Base-by-base conservation (phyloP, 2,888 invertebrate species). In the Agelastica alni region DNA sequence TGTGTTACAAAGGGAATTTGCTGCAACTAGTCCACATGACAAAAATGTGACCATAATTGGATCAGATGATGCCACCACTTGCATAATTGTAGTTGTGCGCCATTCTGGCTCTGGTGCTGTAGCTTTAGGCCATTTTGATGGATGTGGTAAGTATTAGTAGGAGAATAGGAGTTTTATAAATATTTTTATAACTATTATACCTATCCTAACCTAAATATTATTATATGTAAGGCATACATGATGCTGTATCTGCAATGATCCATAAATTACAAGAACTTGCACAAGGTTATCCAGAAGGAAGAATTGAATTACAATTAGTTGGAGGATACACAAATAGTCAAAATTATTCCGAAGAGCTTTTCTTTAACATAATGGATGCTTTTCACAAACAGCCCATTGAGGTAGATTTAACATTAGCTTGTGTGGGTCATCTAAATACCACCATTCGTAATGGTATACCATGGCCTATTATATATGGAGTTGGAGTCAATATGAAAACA, bases 31-130 rank as follows among this genome's bases (percentile, higher is more conserved):
- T 58, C 93, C 95, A 9, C 91, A 93, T 74, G 95, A 96, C 81
- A 94, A 93, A 81, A 90, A 91, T 75, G 88, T 94, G 64, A 89
- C 82, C 76, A 89, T 93, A 70, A 83, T 96, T 64, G 95, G 95
- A 62, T 91, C 94, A 58, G 96, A 96, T 77, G 95, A 94, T 80
- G 89, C 90, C 72, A 96, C 96, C 66, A 94, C 95, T 64, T 96
- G 96, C 79, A 90, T 94, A 75, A 91, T 94, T 75, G 90, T 91
- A 63, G 88, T 96, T 63, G 85, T 96, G 53, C 84, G 93, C 76
- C 94, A 96, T 84, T 89, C 72, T 88, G 92, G 92, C 42, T 93
- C 93, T 9, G 94, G 95, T 31, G 94, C 93, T 9, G 88, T 91
- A 22, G 89, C 91, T 14, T 73, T 93, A 59, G 91, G 90, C 7